Evolutionary conservation across 2,797 vertebrate genomes (phyloP), one percentile per base, ranked within the genome.

Genomic region (Poecile montanus): DNA sequence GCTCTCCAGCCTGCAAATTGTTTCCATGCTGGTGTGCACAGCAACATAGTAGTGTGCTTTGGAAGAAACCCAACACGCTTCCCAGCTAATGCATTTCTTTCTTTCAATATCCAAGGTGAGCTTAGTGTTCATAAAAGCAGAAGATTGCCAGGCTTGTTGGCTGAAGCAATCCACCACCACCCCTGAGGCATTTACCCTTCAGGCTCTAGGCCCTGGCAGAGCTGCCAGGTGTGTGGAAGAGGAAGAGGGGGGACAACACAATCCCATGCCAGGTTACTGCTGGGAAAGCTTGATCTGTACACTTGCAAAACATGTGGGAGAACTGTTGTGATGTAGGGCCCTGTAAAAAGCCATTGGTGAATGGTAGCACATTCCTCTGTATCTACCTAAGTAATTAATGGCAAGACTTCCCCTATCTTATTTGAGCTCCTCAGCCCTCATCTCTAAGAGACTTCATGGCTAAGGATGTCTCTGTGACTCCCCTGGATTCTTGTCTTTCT

Each of bases 91-190:
- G 23, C 30, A 48, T 83, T 93, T 73, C 78, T 88, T 85, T 75
- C 83, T 78, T 94, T 61, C 89, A 58, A 84, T 86, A 91, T 57
- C 68, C 70, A 91, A 94, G 88, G 93, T 93, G 91, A 93, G 76
- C 38, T 72, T 77, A 58, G 58, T 36, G 66, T 68, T 90, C 68
- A 57, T 72, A 90, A 85, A 82, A 85, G 54, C 32, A 82, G 42
- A 44, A 54, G 73, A 80, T 2, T 88, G 73, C 47, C 77, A 58
- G 32, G 77, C 71, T 75, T 62, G n/a, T 40, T 77, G 67, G 68
- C 57, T 94, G 79, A 94, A 90, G 77, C 36, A 71, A 82, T 29
- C 56, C 22, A 13, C 57, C 58, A 47, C 38, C 57, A 40, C 9
- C 3, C 2, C 0, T 51, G 42, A 95, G 48, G 82, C 20, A 25